These are phyloP conservation scores for Bursaphelenchus mucronatus DNA, from an alignment of 1,140 invertebrate species.

Conservation along the genomic window DNA sequence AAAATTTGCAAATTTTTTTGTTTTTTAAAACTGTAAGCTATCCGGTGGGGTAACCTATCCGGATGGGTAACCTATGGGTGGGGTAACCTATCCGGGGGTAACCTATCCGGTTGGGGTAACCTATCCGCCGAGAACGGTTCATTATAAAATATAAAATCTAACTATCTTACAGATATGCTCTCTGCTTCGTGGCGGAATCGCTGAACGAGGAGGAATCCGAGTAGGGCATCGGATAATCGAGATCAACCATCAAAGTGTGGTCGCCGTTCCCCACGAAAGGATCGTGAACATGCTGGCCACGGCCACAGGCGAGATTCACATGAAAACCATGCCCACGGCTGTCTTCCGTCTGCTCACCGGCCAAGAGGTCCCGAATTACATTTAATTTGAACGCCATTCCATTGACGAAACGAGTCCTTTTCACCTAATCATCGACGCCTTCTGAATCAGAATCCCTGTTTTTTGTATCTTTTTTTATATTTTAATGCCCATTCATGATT, in stretches of 20 bases:
- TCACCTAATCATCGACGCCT: background rate
- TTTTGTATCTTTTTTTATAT: constrained; percentile 7
- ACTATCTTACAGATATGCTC: constrained; percentile 79
- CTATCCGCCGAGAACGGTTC: too few relatives aligned
- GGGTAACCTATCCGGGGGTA: too few relatives aligned
- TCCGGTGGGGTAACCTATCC: too few relatives aligned
- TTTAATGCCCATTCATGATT: constrained; percentile 1
- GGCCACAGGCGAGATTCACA: constrained; percentile 97
- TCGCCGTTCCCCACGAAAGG: constrained; percentile 96
- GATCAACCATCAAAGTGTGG: constrained; percentile 97
- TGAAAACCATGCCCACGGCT: constrained; percentile 99
- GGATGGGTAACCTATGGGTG: too few relatives aligned
- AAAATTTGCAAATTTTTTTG: too few relatives aligned
- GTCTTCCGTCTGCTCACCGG: constrained; percentile 98
- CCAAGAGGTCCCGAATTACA: constrained; percentile 97
- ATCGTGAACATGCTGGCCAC: constrained; percentile 97
- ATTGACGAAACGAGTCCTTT: constrained; percentile 8
- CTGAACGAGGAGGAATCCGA: constrained; percentile 91
- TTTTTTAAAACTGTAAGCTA: too few relatives aligned
- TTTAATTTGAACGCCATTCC: constrained; percentile 64
- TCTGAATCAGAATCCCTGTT: background rate
- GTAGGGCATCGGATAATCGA: constrained; percentile 99
- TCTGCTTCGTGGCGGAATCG: constrained; percentile 90
- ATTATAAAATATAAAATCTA: too few relatives aligned
- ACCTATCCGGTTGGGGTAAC: too few relatives aligned